These are phyloP conservation scores for Drosophila peninsularis DNA, from an alignment of 2,888 invertebrate species.

Conservation along the genomic window DNA sequence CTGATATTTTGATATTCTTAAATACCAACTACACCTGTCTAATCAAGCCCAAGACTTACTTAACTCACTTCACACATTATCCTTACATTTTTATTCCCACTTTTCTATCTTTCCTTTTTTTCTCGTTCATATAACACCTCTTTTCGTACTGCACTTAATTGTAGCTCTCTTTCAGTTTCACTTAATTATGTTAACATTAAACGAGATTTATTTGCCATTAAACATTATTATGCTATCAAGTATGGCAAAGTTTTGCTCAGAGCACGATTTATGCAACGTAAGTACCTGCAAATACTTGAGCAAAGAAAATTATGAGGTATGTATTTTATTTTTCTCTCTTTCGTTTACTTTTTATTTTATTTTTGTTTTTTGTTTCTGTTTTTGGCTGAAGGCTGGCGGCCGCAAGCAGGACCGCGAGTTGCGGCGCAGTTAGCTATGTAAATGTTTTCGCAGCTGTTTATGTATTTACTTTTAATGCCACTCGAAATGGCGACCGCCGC, in stretches of 20 bases:
- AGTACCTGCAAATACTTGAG: conserved; percentile 43
- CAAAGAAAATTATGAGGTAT: conserved; percentile 46
- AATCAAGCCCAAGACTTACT: background rate
- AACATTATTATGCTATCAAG: conserved; percentile 54
- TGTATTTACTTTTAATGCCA: conserved; percentile 75
- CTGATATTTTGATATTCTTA: background rate
- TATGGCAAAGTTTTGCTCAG: conserved; percentile 60
- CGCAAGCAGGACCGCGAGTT: conserved; percentile 45
- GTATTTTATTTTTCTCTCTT: conserved; percentile 13
- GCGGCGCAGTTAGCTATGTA: conserved; percentile 72
- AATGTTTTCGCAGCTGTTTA: conserved; percentile 74
- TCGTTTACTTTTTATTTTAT: background rate
- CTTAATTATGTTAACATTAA: conserved; percentile 66
- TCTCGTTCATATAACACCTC: background rate
- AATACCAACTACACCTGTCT: background rate
- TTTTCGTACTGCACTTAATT: conserved; percentile 3
- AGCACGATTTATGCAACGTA: conserved; percentile 69
- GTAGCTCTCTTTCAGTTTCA: conserved; percentile 24
- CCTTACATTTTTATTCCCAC: background rate
- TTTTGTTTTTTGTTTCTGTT: conserved; percentile 9
- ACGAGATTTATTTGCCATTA: conserved; percentile 73
- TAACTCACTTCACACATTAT: background rate
- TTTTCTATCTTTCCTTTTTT: conserved; percentile 1
- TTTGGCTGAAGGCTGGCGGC: conserved; percentile 28
- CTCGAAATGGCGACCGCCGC: conserved; percentile 46